Conservation (phyloP, 2,113 vertebrate genomes). For the Cyprinodon variegatus region DNA sequence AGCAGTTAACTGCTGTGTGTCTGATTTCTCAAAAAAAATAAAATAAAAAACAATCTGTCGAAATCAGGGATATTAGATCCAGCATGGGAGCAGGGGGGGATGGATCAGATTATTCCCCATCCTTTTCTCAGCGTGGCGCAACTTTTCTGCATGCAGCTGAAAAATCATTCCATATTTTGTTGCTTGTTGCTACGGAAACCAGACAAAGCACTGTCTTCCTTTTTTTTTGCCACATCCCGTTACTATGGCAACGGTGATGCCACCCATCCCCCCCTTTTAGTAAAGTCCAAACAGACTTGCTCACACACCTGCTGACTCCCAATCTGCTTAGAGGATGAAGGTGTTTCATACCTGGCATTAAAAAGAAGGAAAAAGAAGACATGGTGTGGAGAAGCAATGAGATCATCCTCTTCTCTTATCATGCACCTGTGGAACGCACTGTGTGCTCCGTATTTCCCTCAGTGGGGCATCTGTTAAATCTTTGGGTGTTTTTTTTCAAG, state of each 20-base stretch:
- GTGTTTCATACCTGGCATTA: slow-evolving; percentile 43
- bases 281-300: slow-evolving; percentile 3
- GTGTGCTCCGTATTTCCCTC: not conserved
- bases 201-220: slow-evolving; percentile 38
- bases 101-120: not conserved
- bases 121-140: not conserved
- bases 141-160: slow-evolving; percentile 7
- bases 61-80: not conserved
- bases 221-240: slow-evolving; percentile 50
- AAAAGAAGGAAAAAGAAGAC: slow-evolving; percentile 24
- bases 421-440: not conserved
- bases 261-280: slow-evolving; percentile 33
- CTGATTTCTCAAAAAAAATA: not conserved
- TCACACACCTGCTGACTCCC: slow-evolving; percentile 63
- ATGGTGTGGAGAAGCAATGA: not conserved
- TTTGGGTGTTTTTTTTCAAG: too few relatives aligned
- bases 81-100: not conserved
- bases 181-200: slow-evolving; percentile 62
- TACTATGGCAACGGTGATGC: slow-evolving; percentile 74
- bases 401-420: not conserved
- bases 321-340: slow-evolving; percentile 60
- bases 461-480: not conserved
- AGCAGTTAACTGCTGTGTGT: slow-evolving; percentile 1
- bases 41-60: not conserved
- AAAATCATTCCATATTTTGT: slow-evolving; percentile 40